These are phyloP conservation scores for Camponotus pennsylvanicus DNA, from an alignment of 1,140 invertebrate genomes.

Conservation along the genomic window DNA sequence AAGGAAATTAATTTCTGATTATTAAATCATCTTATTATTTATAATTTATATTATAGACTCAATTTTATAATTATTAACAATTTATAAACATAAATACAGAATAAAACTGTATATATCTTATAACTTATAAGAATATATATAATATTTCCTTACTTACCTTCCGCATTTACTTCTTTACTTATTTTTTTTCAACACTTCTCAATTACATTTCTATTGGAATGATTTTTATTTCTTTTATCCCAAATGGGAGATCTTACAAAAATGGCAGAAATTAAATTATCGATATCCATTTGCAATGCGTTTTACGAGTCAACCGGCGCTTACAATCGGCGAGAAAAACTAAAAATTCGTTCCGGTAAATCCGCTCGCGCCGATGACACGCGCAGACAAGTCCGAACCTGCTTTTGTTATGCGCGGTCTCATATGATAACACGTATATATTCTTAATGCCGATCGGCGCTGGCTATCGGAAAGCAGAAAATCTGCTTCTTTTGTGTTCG, in stretches of 20 bases:
- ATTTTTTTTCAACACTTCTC: neutral
- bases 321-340: neutral
- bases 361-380: neutral
- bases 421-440: neutral
- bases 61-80: neutral
- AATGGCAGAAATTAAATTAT: conserved; percentile 11
- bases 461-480: no score
- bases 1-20: neutral
- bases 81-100: neutral
- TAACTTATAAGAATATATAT: neutral
- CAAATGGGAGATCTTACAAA: conserved; percentile 2
- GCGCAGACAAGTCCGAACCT: neutral
- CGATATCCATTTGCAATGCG: neutral
- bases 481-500: no score
- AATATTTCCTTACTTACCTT: neutral
- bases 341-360: conserved; percentile 7
- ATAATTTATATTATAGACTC: neutral
- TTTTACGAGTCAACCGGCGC: neutral
- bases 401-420: conserved; percentile 5
- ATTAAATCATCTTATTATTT: neutral
- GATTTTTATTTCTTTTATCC: conserved; percentile 9
- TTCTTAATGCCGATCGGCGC: neutral
- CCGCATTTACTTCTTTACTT: neutral
- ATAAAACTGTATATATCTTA: neutral
- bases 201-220: neutral